Conservation (phyloP, 2,113 vertebrate species). For the Nestor notabilis region DNA sequence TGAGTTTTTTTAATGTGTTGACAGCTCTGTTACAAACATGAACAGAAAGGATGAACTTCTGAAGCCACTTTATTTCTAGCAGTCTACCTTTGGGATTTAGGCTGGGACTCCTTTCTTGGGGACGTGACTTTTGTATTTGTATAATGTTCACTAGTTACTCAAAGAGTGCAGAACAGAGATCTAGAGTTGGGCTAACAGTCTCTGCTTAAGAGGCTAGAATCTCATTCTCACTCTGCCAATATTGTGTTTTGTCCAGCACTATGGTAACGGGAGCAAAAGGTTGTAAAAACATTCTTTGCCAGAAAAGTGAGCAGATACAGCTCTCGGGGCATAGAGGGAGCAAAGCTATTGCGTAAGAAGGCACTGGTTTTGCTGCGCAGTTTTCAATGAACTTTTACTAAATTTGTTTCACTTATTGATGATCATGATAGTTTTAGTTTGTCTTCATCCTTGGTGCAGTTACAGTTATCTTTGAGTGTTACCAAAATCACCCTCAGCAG, state of each 20-base stretch:
- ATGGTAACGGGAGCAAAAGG: constrained; percentile 2
- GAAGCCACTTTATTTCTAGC: background rate
- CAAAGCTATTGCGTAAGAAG: background rate
- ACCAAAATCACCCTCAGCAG: background rate
- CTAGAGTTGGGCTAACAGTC: background rate
- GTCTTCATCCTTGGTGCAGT: background rate
- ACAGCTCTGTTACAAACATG: background rate
- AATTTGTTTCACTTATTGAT: background rate
- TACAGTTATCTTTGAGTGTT: background rate
- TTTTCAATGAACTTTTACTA: background rate
- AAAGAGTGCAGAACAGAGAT: background rate
- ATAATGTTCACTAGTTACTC: background rate
- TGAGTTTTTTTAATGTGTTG: background rate
- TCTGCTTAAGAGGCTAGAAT: background rate
- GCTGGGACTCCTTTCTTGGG: background rate
- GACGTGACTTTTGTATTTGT: background rate
- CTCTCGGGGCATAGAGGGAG: background rate
- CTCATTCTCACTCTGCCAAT: background rate
- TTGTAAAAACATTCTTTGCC: background rate
- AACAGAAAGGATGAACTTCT: background rate
- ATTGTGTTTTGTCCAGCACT: background rate
- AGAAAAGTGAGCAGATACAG: background rate
- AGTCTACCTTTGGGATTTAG: background rate
- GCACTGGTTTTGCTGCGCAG: background rate
- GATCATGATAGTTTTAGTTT: background rate